Base-by-base conservation (phyloP, 2,888 invertebrate genomes). In the Chalcosyrphus nemorum region DNA sequence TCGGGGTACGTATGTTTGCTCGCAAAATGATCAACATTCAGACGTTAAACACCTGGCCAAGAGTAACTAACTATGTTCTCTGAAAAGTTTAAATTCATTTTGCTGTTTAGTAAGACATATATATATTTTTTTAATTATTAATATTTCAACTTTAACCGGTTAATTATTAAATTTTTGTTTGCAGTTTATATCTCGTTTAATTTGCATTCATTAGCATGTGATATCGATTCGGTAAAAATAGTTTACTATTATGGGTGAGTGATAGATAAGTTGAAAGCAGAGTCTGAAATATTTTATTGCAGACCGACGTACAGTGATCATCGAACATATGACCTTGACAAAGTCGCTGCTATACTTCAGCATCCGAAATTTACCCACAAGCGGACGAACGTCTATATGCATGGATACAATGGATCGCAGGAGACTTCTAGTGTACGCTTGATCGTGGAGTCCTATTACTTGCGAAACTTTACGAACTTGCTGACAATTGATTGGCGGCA, bases 171-270 rank as follows among this genome's bases (percentile, higher is more conserved):
- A 24, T 57, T n/a, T 13, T 21, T 41, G 4, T 3, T 21, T 13
- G 1, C 32, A 56, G 43, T n/a, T n/a, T 24, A 21, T 0, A 9
- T 50, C 15, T 50, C 21, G n/a, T 13, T 27, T 27, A 7, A 29
- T 50, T 27, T 13, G 11, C 38, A 29, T n/a, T 35, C 27, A 68
- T 32, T 29, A 21, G 41, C 43, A 6, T 15, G 76, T 15, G 21
- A 41, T 21, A 1, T 35, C 0, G 50, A 72, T 38, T 52, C 66
- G 6, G 41, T 24, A 0, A 80, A 29, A 59, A 19, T 80, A 7
- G 27, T 80, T 17, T 74, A 74, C 13, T 80, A 80, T 27, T 38
- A 29, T 17, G 80, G 80, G 80, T 74, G 21, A 66, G 65, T 71
- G 15, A 11, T 1, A 45, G 0, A 9, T 21, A 19, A n/a, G n/a